Percentiles rank a stretch among this genome's conserved stretches.
These are phyloP conservation scores for Terrapene triunguis DNA, from an alignment of 2,113 vertebrate genomes.

Conservation along the genomic window DNA sequence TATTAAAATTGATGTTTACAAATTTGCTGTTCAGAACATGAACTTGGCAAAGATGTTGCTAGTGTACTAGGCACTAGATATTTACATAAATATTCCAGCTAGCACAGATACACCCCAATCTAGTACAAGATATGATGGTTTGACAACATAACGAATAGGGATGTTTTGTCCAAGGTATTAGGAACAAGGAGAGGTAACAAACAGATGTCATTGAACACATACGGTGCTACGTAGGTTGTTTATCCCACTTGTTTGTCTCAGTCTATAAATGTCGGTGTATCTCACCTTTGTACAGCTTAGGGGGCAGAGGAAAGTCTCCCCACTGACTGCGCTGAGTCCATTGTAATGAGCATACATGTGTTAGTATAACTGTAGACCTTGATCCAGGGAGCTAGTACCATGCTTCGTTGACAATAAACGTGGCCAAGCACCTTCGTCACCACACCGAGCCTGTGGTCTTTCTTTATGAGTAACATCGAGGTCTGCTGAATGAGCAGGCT, in stretches of 20 bases:
- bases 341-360: background rate
- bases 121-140: background rate
- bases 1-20: background rate
- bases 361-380: background rate
- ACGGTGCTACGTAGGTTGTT: background rate
- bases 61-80: background rate
- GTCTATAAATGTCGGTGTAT: background rate
- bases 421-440: background rate
- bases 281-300: background rate
- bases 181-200: background rate
- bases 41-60: background rate
- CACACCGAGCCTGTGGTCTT: background rate
- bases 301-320: background rate
- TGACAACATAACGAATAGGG: background rate
- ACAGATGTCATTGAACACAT: background rate
- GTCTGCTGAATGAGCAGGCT: background rate
- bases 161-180: background rate
- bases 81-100: background rate
- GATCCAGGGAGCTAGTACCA: background rate
- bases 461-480: background rate
- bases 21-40: background rate
- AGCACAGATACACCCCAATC: background rate
- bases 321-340: background rate
- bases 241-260: background rate
- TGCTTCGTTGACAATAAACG: background rate